Evolutionary conservation across 2,113 vertebrate genomes (phyloP).

Genomic region (Callopanchax toddi): DNA sequence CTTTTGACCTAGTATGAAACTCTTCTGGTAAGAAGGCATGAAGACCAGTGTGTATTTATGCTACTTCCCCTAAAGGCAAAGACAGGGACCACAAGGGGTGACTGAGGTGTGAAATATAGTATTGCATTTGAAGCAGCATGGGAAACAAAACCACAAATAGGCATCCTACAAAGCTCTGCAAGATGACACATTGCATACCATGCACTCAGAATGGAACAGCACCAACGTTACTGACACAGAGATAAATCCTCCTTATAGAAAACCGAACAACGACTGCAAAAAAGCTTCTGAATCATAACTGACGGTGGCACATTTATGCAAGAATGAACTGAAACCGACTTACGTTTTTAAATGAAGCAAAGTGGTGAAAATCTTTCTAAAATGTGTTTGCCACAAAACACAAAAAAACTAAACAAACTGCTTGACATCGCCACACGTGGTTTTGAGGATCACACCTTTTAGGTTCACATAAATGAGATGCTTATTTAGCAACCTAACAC

Average conservation of each 20-base stretch:
- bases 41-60: constrained; percentile 48
- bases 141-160: constrained; percentile 50
- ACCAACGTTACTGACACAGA: constrained; percentile 4
- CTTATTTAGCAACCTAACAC: too few species aligned
- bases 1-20: constrained; percentile 18
- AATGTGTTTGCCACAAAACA: constrained; percentile 17
- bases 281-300: neutral
- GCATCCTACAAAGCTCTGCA: constrained; percentile 57
- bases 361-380: neutral
- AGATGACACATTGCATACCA: constrained; percentile 24
- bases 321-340: neutral
- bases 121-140: constrained; percentile 58
- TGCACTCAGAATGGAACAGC: neutral
- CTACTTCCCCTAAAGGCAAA: constrained; percentile 66
- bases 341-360: neutral
- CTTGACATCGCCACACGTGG: constrained; percentile 15
- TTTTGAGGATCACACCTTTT: constrained; percentile 10
- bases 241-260: constrained; percentile 6
- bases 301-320: neutral
- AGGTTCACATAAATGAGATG: neutral
- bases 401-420: neutral
- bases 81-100: constrained; percentile 53
- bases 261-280: neutral
- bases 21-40: constrained; percentile 5
- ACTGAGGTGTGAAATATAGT: constrained; percentile 74